Base-by-base conservation (phyloP, 2,113 vertebrate genomes). In the Alaudala cheleensis region DNA sequence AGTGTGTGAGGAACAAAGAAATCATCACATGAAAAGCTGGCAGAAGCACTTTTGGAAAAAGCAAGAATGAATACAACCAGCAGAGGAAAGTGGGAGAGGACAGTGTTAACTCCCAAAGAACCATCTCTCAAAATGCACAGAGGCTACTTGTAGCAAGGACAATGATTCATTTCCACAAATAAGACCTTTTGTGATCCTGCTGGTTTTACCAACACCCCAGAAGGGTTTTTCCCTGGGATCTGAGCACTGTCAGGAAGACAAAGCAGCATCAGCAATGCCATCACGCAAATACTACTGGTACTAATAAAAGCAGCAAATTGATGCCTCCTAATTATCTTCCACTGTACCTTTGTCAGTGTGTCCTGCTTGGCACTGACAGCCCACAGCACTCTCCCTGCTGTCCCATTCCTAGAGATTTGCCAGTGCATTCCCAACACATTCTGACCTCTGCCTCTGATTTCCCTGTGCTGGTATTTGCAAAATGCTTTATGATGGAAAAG, bases 1-100 rank as follows among this genome's bases (percentile, higher is more conserved):
- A 97, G 97, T 98, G 98, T 98, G 90, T 95, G 85, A 69, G 87
- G 96, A 98, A 98, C 98, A 98, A 98, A 98, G 97, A 88, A 42
- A 79, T 37, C 88, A 92, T 98, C 98, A 98, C 97, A 98, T 97
- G 97, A 93, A 97, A 97, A 96, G 95, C 95, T 82, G 95, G 95
- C 96, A 96, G 89, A 83, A 93, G 92, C 96, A 96, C 95, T 96
- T 97, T 96, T 96, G 95, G 96, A 96, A 97, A 96, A 97, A 95
- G 93, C 93, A 89, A 97, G 96, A 97, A 95, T 93, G 95, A 97
- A 97, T 92, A 57, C 92, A 96, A 96, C 92, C 47, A 90, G 67
- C 88, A 94, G 92, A 95, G 95, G 53, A 86, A 93, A 95, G 90
- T 77, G 78, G n/a, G 86, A 95, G 89, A 81, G 79, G 84, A 89